These are phyloP conservation scores for Pandemis cinnamomeana DNA, from an alignment of 2,888 invertebrate genomes.

Conservation along the genomic window DNA sequence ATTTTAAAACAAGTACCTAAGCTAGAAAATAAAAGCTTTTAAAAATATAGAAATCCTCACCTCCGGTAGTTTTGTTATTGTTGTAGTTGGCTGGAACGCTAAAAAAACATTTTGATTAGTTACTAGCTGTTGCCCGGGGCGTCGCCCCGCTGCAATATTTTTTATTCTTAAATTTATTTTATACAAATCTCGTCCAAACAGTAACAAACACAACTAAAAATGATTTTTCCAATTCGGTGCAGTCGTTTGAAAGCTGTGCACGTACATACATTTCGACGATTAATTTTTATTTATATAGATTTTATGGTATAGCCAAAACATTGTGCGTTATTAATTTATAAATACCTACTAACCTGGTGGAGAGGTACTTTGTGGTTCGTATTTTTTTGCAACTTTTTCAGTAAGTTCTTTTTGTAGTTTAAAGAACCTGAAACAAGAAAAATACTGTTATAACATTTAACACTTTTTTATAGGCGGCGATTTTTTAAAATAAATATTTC, in stretches of 20 bases:
- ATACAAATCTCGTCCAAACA: too few species aligned
- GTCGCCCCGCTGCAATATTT: too few species aligned
- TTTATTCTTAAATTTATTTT: too few species aligned
- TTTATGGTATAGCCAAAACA: neutral
- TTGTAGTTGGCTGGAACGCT: slow-evolving; percentile 44
- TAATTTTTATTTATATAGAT: neutral
- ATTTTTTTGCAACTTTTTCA: slow-evolving; percentile 62
- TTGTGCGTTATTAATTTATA: neutral
- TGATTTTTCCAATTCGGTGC: too few species aligned
- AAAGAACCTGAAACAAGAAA: slow-evolving; percentile 65
- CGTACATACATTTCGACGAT: too few species aligned
- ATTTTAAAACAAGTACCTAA: neutral
- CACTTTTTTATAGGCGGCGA: neutral
- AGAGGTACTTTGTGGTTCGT: slow-evolving; percentile 45
- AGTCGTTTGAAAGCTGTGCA: too few species aligned
- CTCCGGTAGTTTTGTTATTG: slow-evolving; percentile 44
- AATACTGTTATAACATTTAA: neutral
- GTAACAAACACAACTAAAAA: too few species aligned
- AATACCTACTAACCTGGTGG: slow-evolving; percentile 56
- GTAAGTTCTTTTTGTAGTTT: slow-evolving; percentile 69
- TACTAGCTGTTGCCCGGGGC: too few species aligned
- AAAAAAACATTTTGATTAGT: slow-evolving; percentile 28
- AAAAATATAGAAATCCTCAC: slow-evolving; percentile 36
- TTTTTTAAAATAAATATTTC: too few species aligned
- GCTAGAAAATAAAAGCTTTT: too few species aligned